Evolutionary conservation across 2,113 vertebrate species (phyloP).

Genomic region (Okapia johnstoni): DNA sequence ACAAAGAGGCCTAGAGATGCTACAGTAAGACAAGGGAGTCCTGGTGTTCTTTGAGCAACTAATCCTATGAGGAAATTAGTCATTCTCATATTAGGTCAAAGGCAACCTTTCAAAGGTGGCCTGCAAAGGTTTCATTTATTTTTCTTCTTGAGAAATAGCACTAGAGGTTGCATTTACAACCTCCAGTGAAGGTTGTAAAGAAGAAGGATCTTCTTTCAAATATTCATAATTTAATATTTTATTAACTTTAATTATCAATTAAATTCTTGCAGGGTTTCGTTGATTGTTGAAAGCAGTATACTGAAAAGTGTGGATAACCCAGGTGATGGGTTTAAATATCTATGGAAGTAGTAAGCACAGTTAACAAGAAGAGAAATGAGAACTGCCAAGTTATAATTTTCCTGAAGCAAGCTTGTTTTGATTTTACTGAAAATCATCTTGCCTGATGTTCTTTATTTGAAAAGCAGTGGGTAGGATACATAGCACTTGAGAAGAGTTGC

Average conservation of each 20-base stretch:
- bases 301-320: not conserved
- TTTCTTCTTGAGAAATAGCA: conserved; percentile 40
- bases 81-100: not conserved
- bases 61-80: not conserved
- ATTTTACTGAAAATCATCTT: not conserved
- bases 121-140: conserved; percentile 49
- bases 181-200: not conserved
- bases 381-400: not conserved
- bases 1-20: not conserved
- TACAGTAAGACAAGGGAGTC: not conserved
- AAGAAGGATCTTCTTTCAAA: conserved; percentile 43
- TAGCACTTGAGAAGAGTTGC: not conserved
- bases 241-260: conserved; percentile 54
- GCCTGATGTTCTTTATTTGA: not conserved
- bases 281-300: conserved; percentile 5
- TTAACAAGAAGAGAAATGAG: not conserved
- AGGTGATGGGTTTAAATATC: conserved; percentile 6
- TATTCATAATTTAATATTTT: conserved; percentile 49
- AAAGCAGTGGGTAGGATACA: not conserved
- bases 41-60: not conserved
- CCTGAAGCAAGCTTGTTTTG: not conserved
- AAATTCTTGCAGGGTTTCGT: not conserved
- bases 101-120: conserved; percentile 20
- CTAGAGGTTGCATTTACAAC: not conserved
- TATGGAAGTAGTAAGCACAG: not conserved